A percentile compares a stretch with the other conserved stretches of the same genome.
phyloP scores from a whole-genome alignment of 1,140 invertebrate species.

The Bombus picipes region DNA sequence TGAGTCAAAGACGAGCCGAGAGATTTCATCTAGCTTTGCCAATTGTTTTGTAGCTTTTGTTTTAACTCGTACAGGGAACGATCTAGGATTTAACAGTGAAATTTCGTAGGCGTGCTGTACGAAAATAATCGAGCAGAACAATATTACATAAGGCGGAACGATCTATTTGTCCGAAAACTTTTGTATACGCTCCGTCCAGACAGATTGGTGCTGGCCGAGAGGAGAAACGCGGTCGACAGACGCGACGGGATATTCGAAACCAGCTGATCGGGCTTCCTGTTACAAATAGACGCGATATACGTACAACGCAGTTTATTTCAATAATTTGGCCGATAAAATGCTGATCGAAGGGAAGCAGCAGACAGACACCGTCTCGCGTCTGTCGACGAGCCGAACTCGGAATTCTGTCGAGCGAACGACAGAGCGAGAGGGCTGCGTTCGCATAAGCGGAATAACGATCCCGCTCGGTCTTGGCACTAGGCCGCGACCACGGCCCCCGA shows the following conservation, averaged over 20 bases:
- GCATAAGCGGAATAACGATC: conserved; percentile 75
- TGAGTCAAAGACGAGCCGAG: conserved; percentile 8
- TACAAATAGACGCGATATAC: conserved; percentile 56
- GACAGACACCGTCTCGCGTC: conserved; percentile 57
- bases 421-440: conserved; percentile 59
- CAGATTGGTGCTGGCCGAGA: not conserved
- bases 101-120: no score
- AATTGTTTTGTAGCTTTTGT: not conserved
- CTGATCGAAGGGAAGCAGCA: conserved; percentile 61
- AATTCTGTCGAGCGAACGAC: conserved; percentile 47
- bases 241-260: conserved; percentile 5
- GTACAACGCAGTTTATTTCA: conserved; percentile 70
- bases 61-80: no score
- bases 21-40: not conserved
- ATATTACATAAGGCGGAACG: no score
- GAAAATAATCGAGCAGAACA: no score
- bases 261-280: conserved; percentile 52
- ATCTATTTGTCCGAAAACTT: not conserved
- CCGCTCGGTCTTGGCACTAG: conserved; percentile 67
- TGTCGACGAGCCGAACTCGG: conserved; percentile 67
- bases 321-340: conserved; percentile 77
- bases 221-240: not conserved
- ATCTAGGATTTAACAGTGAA: no score
- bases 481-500: conserved; percentile 29
- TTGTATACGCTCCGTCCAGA: not conserved